A percentile compares a stretch with the other conserved stretches of the same genome.
Conservation (phyloP, 30 jellyfish, hydroid and myxozoan genomes). For the Mastigias papua region DNA sequence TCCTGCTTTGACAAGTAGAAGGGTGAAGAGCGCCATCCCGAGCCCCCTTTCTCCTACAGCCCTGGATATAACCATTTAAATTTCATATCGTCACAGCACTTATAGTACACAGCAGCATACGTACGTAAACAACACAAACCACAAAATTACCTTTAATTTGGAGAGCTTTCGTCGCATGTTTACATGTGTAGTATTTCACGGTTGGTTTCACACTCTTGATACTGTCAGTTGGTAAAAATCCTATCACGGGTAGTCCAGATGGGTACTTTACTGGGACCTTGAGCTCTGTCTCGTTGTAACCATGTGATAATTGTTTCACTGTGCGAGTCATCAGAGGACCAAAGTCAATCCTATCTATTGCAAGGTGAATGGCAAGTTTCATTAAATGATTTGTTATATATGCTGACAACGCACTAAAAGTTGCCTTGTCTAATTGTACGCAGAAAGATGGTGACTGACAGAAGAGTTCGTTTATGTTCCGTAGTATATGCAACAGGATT, state of each 20-base stretch:
- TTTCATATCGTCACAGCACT: no score
- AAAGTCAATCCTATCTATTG: conserved; percentile 47
- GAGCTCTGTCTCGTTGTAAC: conserved; percentile 48
- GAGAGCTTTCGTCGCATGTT: conserved; percentile 33
- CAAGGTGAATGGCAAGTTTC: conserved; percentile 55
- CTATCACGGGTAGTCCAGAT: conserved; percentile 62
- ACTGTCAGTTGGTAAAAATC: conserved; percentile 25
- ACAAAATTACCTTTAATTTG: conserved; percentile 48
- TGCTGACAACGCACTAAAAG: conserved; percentile 12
- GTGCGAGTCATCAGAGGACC: conserved; percentile 75
- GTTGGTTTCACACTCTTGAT: neutral
- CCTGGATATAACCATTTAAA: no score
- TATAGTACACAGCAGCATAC: no score
- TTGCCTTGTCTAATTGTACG: conserved; percentile 3
- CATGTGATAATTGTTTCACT: conserved; percentile 57
- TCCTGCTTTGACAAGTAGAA: no score
- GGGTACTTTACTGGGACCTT: conserved; percentile 51
- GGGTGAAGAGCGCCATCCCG: no score
- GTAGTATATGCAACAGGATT: neutral
- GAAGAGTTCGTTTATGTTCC: conserved; percentile 37
- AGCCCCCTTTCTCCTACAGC: no score
- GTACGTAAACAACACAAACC: no score
- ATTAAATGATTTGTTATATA: conserved; percentile 70
- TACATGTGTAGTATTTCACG: conserved; percentile 43
- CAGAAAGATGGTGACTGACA: conserved; percentile 49